phyloP scores from a whole-genome alignment of 64 coral and sea anemone species.

The Montipora capricornis region DNA sequence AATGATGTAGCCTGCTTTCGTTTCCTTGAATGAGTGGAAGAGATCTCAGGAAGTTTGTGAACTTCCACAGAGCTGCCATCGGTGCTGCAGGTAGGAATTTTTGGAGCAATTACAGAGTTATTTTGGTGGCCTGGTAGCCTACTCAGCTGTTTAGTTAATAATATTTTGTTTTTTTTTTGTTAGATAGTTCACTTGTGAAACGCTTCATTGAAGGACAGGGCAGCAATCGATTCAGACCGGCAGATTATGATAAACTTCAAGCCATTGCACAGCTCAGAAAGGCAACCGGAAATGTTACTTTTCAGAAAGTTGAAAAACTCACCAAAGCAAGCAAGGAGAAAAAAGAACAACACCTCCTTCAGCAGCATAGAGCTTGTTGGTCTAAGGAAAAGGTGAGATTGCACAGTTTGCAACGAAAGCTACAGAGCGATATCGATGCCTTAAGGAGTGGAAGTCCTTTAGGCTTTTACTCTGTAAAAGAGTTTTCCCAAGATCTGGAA shows the following conservation, averaged over 20 bases:
- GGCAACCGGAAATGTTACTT: slow-evolving; percentile 79
- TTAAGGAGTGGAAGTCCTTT: slow-evolving; percentile 77
- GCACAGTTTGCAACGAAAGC: slow-evolving; percentile 76
- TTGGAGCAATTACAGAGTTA: neutral
- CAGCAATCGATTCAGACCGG: slow-evolving; percentile 86
- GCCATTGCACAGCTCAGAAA: slow-evolving; percentile 93
- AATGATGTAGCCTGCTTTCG: neutral
- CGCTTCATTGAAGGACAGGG: slow-evolving; percentile 80
- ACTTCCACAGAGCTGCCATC: slow-evolving; percentile 97
- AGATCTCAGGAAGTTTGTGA: slow-evolving; percentile 97
- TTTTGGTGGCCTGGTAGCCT: neutral
- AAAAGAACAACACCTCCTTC: slow-evolving; percentile 89
- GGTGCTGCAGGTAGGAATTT: slow-evolving; percentile 83
- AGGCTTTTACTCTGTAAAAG: slow-evolving; percentile 71
- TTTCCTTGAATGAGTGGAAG: slow-evolving; percentile 95
- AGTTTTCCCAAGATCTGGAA: slow-evolving; percentile 93
- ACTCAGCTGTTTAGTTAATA: neutral
- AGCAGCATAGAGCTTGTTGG: slow-evolving; percentile 98
- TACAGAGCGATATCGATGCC: slow-evolving; percentile 86
- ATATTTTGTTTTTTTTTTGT: neutral
- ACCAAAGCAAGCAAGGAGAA: slow-evolving; percentile 77
- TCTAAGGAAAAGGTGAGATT: slow-evolving; percentile 89
- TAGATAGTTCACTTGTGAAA: slow-evolving; percentile 87
- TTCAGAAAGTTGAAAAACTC: slow-evolving; percentile 91
- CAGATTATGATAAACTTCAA: slow-evolving; percentile 94